Percentiles rank a stretch among this genome's conserved stretches.
Conservation (phyloP, 2,113 vertebrate genomes). For the Petaurus breviceps region DNA sequence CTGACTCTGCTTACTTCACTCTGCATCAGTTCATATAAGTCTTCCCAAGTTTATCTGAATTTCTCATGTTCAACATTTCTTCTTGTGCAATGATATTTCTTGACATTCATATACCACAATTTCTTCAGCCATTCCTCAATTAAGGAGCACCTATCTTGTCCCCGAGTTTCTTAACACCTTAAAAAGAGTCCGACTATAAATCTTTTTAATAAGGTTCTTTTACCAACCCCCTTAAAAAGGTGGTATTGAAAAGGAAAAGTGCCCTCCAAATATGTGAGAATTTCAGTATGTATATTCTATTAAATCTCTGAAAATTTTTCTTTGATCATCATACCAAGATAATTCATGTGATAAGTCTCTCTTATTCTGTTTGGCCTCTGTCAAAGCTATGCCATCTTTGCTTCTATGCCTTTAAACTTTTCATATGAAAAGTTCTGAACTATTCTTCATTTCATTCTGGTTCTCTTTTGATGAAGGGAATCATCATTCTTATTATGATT, state of each 20-base stretch:
- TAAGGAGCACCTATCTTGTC: background rate
- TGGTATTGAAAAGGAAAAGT: conserved; percentile 3
- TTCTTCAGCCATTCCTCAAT: background rate
- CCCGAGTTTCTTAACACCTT: background rate
- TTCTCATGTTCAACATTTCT: background rate
- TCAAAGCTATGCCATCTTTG: background rate
- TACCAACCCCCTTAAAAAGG: background rate
- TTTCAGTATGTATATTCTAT: conserved; percentile 4
- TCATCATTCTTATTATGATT: conserved; percentile 81
- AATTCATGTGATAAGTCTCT: background rate
- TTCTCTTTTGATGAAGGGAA: conserved; percentile 88
- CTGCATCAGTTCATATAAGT: background rate
- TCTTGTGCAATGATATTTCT: background rate
- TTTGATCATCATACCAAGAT: conserved; percentile 50
- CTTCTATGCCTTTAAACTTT: conserved; percentile 83
- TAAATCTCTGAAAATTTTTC: conserved; percentile 32
- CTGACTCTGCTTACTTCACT: background rate
- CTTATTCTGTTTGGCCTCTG: background rate
- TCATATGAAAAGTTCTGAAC: conserved; percentile 83
- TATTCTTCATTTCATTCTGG: conserved; percentile 81
- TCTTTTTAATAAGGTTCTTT: background rate
- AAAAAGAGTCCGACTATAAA: background rate
- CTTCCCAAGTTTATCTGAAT: background rate
- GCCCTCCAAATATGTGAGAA: conserved; percentile 25
- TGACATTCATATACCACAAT: background rate